phyloP scores from a whole-genome alignment of 1,140 invertebrate genomes.

The Littorina saxatilis region DNA sequence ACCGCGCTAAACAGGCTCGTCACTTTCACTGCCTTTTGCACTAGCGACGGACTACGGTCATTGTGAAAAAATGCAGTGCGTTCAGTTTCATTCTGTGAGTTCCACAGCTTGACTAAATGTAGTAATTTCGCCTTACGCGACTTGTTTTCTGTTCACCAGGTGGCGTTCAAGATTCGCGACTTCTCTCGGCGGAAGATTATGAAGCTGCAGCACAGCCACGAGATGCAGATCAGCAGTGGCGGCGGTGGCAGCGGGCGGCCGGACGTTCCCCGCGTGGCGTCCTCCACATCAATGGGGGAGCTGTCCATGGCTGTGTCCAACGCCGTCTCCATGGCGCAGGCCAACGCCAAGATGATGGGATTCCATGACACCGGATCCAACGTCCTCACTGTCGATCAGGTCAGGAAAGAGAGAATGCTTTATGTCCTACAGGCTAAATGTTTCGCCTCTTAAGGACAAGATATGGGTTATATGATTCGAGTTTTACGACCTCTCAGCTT shows the following conservation, averaged over 20 bases:
- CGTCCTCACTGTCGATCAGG: conserved; percentile 50
- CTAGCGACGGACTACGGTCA: no score
- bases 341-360: conserved; percentile 45
- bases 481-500: no score
- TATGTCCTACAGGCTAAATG: no score
- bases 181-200: conserved; percentile 93
- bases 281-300: conserved; percentile 37
- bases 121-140: no score
- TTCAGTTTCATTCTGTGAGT: no score
- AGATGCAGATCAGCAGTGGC: conserved; percentile 88
- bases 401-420: background rate
- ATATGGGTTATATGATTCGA: no score
- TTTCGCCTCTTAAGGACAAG: no score
- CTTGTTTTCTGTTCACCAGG: conserved; percentile 69
- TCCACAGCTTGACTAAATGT: no score
- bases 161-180: conserved; percentile 93
- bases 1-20: no score
- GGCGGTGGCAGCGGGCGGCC: conserved; percentile 22
- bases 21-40: no score
- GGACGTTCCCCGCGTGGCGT: conserved; percentile 30
- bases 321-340: conserved; percentile 43
- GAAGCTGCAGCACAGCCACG: conserved; percentile 92
- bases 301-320: no score
- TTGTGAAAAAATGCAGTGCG: no score
- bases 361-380: conserved; percentile 41